Conservation (phyloP, 2,113 vertebrate genomes). For the Gymnobelideus leadbeateri region DNA sequence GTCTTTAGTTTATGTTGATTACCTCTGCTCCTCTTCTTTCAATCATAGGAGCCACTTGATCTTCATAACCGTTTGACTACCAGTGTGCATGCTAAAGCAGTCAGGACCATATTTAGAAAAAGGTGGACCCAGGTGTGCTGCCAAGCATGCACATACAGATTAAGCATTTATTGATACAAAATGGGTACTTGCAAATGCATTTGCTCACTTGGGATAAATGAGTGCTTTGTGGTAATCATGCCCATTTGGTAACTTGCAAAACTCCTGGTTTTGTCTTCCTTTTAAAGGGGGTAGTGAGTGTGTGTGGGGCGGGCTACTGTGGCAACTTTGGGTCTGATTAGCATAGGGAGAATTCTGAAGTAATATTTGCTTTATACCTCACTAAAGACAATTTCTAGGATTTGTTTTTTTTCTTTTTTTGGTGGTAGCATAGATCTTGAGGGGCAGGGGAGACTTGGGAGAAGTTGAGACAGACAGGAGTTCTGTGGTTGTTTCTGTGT, state of each 20-base stretch:
- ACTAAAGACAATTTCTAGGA: background rate
- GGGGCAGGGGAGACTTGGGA: background rate
- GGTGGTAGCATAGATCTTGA: background rate
- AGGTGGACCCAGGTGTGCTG: slow-evolving; percentile 68
- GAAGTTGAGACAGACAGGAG: slow-evolving; percentile 20
- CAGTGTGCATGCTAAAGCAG: slow-evolving; percentile 69
- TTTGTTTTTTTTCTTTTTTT: background rate
- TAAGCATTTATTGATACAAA: slow-evolving; percentile 71
- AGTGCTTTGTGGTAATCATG: slow-evolving; percentile 51
- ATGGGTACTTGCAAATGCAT: slow-evolving; percentile 64
- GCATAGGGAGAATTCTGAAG: slow-evolving; percentile 3
- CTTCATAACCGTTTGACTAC: slow-evolving; percentile 50
- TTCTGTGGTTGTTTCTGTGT: slow-evolving; percentile 49
- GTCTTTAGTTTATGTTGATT: slow-evolving; percentile 37
- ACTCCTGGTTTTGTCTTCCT: slow-evolving; percentile 33
- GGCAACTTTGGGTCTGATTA: slow-evolving; percentile 3
- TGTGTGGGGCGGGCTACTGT: background rate
- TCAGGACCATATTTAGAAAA: slow-evolving; percentile 68
- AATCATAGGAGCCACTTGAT: slow-evolving; percentile 47
- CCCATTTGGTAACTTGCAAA: slow-evolving; percentile 48
- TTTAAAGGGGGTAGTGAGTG: background rate
- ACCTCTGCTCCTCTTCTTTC: slow-evolving; percentile 50
- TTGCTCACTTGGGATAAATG: slow-evolving; percentile 62
- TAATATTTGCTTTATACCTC: slow-evolving; percentile 5
- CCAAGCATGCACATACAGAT: slow-evolving; percentile 60